A percentile compares a stretch with the other conserved stretches of the same genome.
Conservation (phyloP, 37 sponge, comb jelly and placozoan genomes). For the Aphrocallistes beatrix region DNA sequence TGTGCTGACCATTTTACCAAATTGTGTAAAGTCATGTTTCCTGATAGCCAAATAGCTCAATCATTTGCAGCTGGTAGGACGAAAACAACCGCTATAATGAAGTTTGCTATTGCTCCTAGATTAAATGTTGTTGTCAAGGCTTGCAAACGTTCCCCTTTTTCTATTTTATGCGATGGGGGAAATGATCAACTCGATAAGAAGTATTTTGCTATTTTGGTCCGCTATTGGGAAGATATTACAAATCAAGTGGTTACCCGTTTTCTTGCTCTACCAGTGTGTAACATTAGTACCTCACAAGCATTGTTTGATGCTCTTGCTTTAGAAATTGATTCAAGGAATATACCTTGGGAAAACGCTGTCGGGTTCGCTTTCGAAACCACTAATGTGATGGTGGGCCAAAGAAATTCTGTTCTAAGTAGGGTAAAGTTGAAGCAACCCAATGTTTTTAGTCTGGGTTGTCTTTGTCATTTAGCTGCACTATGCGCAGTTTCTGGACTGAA, state of each 20-base stretch:
- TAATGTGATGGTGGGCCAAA: slow-evolving; percentile 25
- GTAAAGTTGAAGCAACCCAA: too few relatives aligned
- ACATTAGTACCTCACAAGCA: neutral
- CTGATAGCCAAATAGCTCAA: slow-evolving; percentile 34
- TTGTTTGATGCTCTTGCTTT: neutral
- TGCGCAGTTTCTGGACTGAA: slow-evolving; percentile 21
- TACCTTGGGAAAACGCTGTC: slow-evolving; percentile 25
- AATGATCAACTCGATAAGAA: neutral
- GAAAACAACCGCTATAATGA: slow-evolving; percentile 28
- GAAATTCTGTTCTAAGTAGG: slow-evolving; percentile 23
- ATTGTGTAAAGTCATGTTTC: slow-evolving; percentile 34
- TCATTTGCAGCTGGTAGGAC: slow-evolving; percentile 22
- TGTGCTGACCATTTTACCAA: slow-evolving; percentile 28
- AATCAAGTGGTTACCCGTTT: neutral
- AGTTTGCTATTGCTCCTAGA: slow-evolving; percentile 19
- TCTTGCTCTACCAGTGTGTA: neutral
- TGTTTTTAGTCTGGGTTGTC: slow-evolving; percentile 20
- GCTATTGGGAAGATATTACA: neutral
- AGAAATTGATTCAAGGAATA: neutral
- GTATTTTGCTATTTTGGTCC: neutral
- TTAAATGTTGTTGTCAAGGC: neutral
- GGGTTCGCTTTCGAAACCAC: slow-evolving; percentile 24
- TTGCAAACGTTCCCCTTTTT: neutral
- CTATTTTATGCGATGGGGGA: neutral
- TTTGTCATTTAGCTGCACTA: slow-evolving; percentile 21